Evolutionary conservation across 1,140 invertebrate species (phyloP), one percentile per base, ranked within the genome.

Genomic region (Drosophila takahashii): DNA sequence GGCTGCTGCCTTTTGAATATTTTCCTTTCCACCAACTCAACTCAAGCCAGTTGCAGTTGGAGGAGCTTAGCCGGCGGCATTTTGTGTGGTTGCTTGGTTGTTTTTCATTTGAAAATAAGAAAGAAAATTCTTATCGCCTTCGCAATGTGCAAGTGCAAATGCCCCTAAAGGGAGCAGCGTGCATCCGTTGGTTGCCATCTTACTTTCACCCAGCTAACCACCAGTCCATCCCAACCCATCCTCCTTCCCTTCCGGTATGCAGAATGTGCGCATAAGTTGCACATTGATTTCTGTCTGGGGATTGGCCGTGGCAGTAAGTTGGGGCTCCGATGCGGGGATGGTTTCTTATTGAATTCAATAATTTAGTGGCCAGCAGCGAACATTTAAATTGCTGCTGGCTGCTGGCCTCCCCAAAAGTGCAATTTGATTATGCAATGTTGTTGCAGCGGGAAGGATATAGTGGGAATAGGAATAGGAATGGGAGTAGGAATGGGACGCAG

Each of bases 351-450:
- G 84, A 89, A 89, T 89, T 89, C 84, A 89, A 89, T 89, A 89
- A 89, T 89, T 89, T 89, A 89, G 85, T 84, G 84, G 66, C 66
- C 65, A 51, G 77, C 67, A 36, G 60, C 79, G 78, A 89, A 86
- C 74, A 87, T 89, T 87, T 75, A 86, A 86, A 87, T 86, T 86
- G 83, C 75, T 72, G 58, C 66, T 71, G 79, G 79, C 51, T 73
- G 39, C 26, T 37, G 57, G 58, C 42, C 50, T 36, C 70, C 70
- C 84, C 84, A 86, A 86, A 86, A 86, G 83, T 77, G 79, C 83
- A 86, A 79, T 89, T 86, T 86, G 83, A 86, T 86, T 86, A 86
- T 86, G 83, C 83, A 86, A 86, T 85, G 77, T 86, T 85, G 78
- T 85, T 77, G 83, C 75, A 86, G 70, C 42, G 54, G 62, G 41